phyloP scores from a whole-genome alignment of 2,113 vertebrate species.

The Nicator chloris region DNA sequence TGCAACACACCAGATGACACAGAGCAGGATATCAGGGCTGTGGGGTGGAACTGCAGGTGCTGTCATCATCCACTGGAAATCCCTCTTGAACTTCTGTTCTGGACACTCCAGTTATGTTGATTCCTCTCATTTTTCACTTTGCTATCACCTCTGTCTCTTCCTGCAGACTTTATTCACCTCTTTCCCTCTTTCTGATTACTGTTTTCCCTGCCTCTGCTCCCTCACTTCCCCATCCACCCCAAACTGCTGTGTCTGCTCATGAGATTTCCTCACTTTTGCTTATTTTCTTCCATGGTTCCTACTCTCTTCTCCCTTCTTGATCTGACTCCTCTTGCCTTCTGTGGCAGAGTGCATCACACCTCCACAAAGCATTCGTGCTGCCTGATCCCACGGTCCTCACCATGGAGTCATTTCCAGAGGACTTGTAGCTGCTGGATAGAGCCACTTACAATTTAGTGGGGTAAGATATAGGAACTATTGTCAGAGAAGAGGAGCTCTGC shows the following conservation, averaged over 20 bases:
- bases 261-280: background rate
- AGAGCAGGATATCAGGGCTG: background rate
- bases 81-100: background rate
- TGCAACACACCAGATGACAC: background rate
- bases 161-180: background rate
- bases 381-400: background rate
- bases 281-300: background rate
- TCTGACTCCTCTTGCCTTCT: background rate
- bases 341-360: background rate
- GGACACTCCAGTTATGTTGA: background rate
- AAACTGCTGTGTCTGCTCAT: fast-evolving
- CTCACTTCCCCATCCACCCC: background rate
- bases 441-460: background rate
- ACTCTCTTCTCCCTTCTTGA: background rate
- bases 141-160: background rate
- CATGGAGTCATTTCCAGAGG: background rate
- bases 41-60: background rate
- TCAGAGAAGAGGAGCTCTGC: background rate
- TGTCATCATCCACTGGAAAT: background rate
- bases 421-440: background rate
- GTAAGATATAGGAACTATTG: background rate
- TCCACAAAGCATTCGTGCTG: background rate
- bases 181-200: background rate
- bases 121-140: background rate
- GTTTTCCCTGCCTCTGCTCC: background rate